Conservation (phyloP, 2,888 invertebrate species). For the Cerastis rubricosa region DNA sequence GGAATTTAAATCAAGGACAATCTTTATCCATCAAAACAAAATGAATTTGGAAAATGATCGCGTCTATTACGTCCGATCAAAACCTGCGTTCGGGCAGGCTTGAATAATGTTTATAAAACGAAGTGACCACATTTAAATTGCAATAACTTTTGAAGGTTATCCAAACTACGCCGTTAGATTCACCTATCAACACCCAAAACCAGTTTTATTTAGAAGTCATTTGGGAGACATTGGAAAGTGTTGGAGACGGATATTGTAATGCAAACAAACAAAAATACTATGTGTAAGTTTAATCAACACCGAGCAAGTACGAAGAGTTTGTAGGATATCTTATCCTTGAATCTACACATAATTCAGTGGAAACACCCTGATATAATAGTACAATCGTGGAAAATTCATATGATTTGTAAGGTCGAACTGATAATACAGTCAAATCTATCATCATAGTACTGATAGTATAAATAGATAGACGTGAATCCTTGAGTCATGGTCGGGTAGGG, state of each 20-base stretch:
- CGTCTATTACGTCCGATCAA: not conserved
- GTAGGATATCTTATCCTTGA: not conserved
- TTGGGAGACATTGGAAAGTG: constrained; percentile 31
- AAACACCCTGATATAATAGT: constrained; percentile 1
- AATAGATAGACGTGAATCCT: constrained; percentile 28
- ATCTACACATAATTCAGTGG: not conserved
- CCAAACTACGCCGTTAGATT: constrained; percentile 36
- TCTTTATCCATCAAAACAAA: not conserved
- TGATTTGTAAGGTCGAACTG: constrained; percentile 24
- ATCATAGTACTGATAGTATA: constrained; percentile 30
- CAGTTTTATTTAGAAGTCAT: constrained; percentile 25
- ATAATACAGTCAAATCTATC: constrained; percentile 28
- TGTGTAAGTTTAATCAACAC: not conserved
- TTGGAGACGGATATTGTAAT: constrained; percentile 10
- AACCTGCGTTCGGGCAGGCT: constrained; percentile 6
- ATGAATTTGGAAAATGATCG: not conserved
- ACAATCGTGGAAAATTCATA: constrained; percentile 2
- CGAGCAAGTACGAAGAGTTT: not conserved
- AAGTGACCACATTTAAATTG: constrained; percentile 38
- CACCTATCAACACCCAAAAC: constrained; percentile 23
- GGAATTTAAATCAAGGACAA: not conserved
- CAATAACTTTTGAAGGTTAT: constrained; percentile 58
- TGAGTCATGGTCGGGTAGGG: constrained; percentile 3
- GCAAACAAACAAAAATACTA: not conserved
- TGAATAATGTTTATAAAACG: constrained; percentile 51